A percentile compares a stretch with the other conserved stretches of the same genome.
These are phyloP conservation scores for Chalcosyrphus nemorum DNA, from an alignment of 2,888 invertebrate species.

Conservation along the genomic window DNA sequence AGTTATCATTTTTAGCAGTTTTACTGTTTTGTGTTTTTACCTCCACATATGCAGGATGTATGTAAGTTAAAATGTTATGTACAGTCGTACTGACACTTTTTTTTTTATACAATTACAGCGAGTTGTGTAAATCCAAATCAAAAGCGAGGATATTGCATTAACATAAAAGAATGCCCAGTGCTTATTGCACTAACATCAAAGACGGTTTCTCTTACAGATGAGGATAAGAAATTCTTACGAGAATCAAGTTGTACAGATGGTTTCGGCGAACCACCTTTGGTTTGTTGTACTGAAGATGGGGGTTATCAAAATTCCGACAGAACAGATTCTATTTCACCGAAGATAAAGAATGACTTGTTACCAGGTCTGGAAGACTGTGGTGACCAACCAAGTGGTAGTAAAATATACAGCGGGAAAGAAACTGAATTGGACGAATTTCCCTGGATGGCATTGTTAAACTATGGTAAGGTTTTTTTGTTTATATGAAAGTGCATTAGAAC, in stretches of 20 bases:
- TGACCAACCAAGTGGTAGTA: slow-evolving; percentile 79
- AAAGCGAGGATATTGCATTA: slow-evolving; percentile 62
- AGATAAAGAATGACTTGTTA: slow-evolving; percentile 42
- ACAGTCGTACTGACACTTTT: neutral
- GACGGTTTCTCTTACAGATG: slow-evolving; percentile 10
- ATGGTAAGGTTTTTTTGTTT: slow-evolving; percentile 78
- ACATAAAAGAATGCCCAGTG: slow-evolving; percentile 69
- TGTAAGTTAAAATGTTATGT: neutral
- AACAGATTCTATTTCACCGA: neutral
- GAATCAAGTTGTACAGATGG: slow-evolving; percentile 67
- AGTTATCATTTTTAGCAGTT: neutral
- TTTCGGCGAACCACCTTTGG: slow-evolving; percentile 57
- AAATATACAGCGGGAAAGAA: slow-evolving; percentile 84
- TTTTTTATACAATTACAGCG: slow-evolving; percentile 10
- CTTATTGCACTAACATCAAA: slow-evolving; percentile 19
- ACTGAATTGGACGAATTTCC: slow-evolving; percentile 86
- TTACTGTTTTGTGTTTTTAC: neutral
- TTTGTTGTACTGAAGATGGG: slow-evolving; percentile 69
- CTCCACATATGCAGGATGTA: slow-evolving; percentile 1
- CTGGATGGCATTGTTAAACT: slow-evolving; percentile 86
- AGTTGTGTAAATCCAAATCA: slow-evolving; percentile 64
- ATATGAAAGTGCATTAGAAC: neutral
- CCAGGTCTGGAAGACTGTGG: slow-evolving; percentile 75
- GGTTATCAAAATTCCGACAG: neutral
- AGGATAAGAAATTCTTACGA: slow-evolving; percentile 45